These are phyloP conservation scores for Sialis fuliginosa DNA, from an alignment of 2,888 invertebrate genomes.

Conservation along the genomic window DNA sequence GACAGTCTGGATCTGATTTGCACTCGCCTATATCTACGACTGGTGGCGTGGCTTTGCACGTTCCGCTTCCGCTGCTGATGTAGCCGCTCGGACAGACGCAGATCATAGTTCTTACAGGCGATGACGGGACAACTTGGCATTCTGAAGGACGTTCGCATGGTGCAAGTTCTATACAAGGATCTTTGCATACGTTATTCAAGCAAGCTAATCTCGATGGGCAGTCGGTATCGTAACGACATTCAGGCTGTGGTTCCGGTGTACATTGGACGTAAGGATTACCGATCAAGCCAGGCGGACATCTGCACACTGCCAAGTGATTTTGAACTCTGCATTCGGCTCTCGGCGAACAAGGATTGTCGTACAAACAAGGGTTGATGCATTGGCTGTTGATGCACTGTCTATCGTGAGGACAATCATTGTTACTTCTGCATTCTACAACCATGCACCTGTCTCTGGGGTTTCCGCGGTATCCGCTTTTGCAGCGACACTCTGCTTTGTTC, in stretches of 20 bases:
- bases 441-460: constrained; percentile 57
- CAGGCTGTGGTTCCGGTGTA: constrained; percentile 47
- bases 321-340: constrained; percentile 64
- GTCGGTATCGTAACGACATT: constrained; percentile 67
- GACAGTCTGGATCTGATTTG: constrained; percentile 59
- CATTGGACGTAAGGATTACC: constrained; percentile 76
- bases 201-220: constrained; percentile 68
- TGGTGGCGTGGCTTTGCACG: constrained; percentile 56
- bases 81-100: constrained; percentile 82
- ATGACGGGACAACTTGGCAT: constrained; percentile 63
- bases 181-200: constrained; percentile 61
- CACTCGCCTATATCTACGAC: constrained; percentile 47
- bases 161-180: constrained; percentile 60
- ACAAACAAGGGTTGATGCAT: constrained; percentile 69
- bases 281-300: constrained; percentile 55
- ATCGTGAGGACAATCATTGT: constrained; percentile 74
- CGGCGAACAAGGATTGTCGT: constrained; percentile 56
- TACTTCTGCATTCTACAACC: constrained; percentile 67
- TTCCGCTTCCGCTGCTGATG: constrained; percentile 64
- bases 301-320: constrained; percentile 71
- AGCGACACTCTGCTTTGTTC: constrained; percentile 60
- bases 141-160: constrained; percentile 67
- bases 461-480: constrained; percentile 63
- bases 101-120: constrained; percentile 75
- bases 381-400: constrained; percentile 72